Evolutionary conservation across 2,113 vertebrate species (phyloP).

Genomic region (Hemiprocne comata): DNA sequence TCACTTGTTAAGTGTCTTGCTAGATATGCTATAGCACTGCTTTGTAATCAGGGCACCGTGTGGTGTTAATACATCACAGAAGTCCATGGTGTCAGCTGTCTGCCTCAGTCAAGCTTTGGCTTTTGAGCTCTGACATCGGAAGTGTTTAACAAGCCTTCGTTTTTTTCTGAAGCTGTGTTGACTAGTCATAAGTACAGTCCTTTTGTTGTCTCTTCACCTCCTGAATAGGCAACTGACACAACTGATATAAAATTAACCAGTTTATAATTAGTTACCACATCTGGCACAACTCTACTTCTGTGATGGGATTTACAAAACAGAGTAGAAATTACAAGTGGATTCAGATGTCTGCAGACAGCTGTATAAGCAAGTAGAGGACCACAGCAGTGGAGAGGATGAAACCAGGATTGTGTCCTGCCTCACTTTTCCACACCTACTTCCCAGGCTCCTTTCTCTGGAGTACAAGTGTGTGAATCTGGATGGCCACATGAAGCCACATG

Average conservation of each 20-base stretch:
- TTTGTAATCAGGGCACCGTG: accelerated
- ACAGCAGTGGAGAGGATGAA: not conserved
- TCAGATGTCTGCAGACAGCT: not conserved
- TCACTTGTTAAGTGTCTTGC: not conserved
- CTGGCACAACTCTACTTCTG: not conserved
- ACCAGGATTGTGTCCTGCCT: not conserved
- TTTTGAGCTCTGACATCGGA: not conserved
- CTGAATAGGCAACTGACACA: not conserved
- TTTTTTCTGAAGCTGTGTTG: not conserved
- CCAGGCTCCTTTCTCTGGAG: not conserved
- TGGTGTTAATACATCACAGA: not conserved
- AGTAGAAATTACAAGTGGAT: not conserved
- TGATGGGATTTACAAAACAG: not conserved
- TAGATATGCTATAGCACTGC: not conserved
- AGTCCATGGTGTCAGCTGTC: not conserved
- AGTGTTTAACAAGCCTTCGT: not conserved
- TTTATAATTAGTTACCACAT: not conserved
- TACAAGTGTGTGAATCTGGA: not conserved
- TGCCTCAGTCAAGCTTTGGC: not conserved
- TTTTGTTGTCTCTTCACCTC: not conserved
- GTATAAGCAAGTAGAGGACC: not conserved
- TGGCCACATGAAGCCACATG: not conserved
- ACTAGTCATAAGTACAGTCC: not conserved
- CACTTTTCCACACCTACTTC: not conserved
- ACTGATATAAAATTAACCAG: not conserved